Percentiles rank a stretch among this genome's conserved stretches.
These are phyloP conservation scores for Irena cyanogastra DNA, from an alignment of 2,113 vertebrate genomes.

Conservation along the genomic window DNA sequence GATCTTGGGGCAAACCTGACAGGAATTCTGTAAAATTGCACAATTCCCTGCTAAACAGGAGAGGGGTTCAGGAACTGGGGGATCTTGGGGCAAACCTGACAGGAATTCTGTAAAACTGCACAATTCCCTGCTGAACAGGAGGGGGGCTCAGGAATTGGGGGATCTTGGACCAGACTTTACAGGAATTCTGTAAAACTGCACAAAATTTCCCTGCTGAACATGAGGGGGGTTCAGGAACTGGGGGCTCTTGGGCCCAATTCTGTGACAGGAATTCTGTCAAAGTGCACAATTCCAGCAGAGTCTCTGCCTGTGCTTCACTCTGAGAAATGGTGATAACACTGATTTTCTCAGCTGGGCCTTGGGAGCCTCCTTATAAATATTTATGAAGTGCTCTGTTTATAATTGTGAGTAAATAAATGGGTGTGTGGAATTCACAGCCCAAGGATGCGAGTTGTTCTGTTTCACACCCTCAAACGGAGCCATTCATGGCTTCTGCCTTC, in stretches of 20 bases:
- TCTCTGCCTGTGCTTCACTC: not conserved
- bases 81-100: rapidly evolving
- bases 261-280: not conserved
- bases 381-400: not conserved
- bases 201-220: no score
- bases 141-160: not conserved
- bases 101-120: not conserved
- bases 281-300: not conserved
- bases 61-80: not conserved
- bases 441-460: not conserved
- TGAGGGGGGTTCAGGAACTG: not conserved
- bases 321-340: not conserved
- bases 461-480: not conserved
- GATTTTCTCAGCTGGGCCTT: conserved; percentile 29
- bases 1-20: rapidly evolving
- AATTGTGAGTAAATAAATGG: conserved; percentile 11
- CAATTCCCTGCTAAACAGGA: not conserved
- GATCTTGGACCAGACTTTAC: rapidly evolving
- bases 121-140: not conserved
- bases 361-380: conserved; percentile 28
- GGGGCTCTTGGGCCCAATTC: not conserved
- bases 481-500: not conserved
- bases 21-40: not conserved
- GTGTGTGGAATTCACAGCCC: not conserved
- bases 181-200: not conserved